Evolutionary conservation across 2,797 vertebrate genomes (phyloP).

Genomic region (Pangasius larnaudii): DNA sequence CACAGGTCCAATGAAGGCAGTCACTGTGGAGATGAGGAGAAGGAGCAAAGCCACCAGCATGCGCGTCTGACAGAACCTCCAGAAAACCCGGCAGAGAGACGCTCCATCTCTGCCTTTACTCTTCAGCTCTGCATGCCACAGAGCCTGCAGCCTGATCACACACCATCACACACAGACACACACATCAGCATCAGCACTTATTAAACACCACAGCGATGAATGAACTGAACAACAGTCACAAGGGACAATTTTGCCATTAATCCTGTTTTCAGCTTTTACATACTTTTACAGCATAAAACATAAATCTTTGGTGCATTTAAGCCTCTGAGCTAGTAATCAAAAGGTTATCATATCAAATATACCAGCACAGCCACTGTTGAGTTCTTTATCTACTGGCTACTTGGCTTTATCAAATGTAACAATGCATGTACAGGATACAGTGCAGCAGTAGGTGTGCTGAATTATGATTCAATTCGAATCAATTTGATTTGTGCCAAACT

Average conservation of each 20-base stretch:
- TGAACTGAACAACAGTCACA: no score
- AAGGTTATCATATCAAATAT: neutral
- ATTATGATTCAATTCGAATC: neutral
- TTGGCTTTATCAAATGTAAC: neutral
- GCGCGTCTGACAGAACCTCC: conserved; percentile 83
- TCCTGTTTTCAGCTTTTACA: neutral
- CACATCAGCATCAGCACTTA: neutral
- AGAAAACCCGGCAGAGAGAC: conserved; percentile 78
- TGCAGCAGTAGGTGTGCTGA: neutral
- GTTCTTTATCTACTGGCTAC: neutral
- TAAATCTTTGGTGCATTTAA: neutral
- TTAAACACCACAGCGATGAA: neutral
- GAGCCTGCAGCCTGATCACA: conserved; percentile 76
- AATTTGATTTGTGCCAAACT: neutral
- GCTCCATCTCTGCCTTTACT: conserved; percentile 71
- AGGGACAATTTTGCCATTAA: neutral
- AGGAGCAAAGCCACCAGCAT: conserved; percentile 77
- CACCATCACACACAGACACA: conserved; percentile 24
- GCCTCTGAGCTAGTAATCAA: no score
- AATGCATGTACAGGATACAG: no score
- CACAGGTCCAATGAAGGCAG: conserved; percentile 80
- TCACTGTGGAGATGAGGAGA: conserved; percentile 79
- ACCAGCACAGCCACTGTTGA: neutral
- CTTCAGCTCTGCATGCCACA: conserved; percentile 82
- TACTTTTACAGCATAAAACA: neutral